Percentiles rank a stretch among this genome's conserved stretches.
Conservation (phyloP, 2,113 vertebrate species). For the Toxotes chatareus region DNA sequence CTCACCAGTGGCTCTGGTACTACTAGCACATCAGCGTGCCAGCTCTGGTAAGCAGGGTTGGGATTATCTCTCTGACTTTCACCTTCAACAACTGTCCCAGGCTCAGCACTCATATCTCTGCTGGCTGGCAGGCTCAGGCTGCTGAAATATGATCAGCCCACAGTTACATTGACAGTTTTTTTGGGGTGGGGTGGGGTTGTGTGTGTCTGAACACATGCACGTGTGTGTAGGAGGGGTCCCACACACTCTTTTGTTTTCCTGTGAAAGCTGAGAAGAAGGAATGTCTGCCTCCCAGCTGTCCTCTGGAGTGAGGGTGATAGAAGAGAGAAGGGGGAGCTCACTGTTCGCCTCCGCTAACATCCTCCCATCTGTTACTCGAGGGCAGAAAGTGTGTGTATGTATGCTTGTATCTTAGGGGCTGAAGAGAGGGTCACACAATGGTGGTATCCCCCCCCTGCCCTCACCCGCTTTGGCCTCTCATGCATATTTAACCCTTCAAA, state of each 20-base stretch:
- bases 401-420: conserved; percentile 38
- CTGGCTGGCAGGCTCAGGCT: conserved; percentile 42
- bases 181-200: not conserved
- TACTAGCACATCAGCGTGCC: conserved; percentile 14
- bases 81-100: conserved; percentile 70
- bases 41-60: conserved; percentile 28
- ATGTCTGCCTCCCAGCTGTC: conserved; percentile 84
- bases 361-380: conserved; percentile 75
- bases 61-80: conserved; percentile 69
- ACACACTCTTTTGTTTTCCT: conserved; percentile 79
- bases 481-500: conserved; percentile 81
- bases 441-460: conserved; percentile 31
- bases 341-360: conserved; percentile 63
- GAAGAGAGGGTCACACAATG: conserved; percentile 72
- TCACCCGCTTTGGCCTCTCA: conserved; percentile 60
- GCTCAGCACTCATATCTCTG: conserved; percentile 45
- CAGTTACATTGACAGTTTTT: conserved; percentile 72
- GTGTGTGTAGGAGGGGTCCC: conserved; percentile 72
- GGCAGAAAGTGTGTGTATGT: conserved; percentile 50
- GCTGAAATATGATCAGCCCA: conserved; percentile 72
- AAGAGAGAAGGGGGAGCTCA: conserved; percentile 60
- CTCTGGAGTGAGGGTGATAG: conserved; percentile 56
- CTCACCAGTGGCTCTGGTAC: conserved; percentile 19
- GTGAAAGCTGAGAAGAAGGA: conserved; percentile 83
- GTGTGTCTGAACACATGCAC: conserved; percentile 69